A percentile compares a stretch with the other conserved stretches of the same genome.
Conservation (phyloP, 2,797 vertebrate genomes). For the Siniperca undulata region DNA sequence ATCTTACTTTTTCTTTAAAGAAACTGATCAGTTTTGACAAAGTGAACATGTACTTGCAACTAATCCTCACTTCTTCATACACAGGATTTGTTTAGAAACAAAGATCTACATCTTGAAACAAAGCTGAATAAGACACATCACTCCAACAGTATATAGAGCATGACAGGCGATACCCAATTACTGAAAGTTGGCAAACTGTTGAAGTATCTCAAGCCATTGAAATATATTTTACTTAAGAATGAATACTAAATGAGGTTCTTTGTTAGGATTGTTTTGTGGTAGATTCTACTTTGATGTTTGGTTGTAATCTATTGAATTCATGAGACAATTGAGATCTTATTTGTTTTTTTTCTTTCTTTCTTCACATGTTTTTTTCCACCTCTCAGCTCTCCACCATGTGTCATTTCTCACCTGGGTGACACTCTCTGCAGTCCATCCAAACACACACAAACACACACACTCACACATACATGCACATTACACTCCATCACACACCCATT, state of each 20-base stretch:
- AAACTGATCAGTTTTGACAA: constrained; percentile 46
- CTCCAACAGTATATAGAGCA: constrained; percentile 41
- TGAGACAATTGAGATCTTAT: constrained; percentile 30
- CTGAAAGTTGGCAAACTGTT: constrained; percentile 58
- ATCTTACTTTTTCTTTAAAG: constrained; percentile 2
- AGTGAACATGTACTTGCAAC: constrained; percentile 24
- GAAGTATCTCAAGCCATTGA: constrained; percentile 23
- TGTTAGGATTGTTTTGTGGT: constrained; percentile 52
- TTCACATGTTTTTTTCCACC: constrained; percentile 62
- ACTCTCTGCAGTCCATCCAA: constrained; percentile 83
- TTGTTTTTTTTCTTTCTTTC: constrained; percentile 33
- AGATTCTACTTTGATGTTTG: constrained; percentile 39
- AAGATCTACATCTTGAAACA: constrained; percentile 43
- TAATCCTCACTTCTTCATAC: background rate
- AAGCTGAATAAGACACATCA: constrained; percentile 41
- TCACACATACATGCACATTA: constrained; percentile 30
- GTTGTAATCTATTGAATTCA: constrained; percentile 42
- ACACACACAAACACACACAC: constrained; percentile 44
- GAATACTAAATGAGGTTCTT: constrained; percentile 50
- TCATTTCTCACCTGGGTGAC: constrained; percentile 83
- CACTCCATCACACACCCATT: constrained; percentile 39
- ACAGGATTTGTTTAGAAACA: constrained; percentile 47
- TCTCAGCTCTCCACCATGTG: constrained; percentile 80
- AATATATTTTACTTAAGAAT: constrained; percentile 44
- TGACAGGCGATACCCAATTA: constrained; percentile 71